Percentiles rank a stretch among this genome's conserved stretches.
phyloP scores from a whole-genome alignment of 2,113 vertebrate genomes.

The Rhagologus leucostigma region DNA sequence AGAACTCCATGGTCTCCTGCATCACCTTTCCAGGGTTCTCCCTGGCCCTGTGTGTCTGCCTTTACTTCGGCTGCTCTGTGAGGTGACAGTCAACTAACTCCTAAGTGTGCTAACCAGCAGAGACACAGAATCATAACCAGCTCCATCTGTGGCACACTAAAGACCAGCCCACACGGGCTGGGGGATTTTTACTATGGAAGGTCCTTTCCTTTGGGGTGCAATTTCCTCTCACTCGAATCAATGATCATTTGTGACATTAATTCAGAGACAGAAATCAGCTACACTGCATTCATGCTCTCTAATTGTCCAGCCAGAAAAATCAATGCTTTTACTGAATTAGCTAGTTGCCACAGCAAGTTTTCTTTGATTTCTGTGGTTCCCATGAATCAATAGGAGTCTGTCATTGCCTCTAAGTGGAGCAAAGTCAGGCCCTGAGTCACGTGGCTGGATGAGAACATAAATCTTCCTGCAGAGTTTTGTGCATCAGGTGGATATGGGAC shows the following conservation, averaged over 20 bases:
- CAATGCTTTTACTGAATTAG: conserved; percentile 67
- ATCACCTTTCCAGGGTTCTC: not conserved
- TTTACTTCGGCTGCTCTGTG: not conserved
- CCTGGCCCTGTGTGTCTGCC: not conserved
- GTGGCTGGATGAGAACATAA: not conserved
- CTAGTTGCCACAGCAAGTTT: conserved; percentile 48
- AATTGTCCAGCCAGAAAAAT: conserved; percentile 60
- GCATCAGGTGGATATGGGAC: not conserved
- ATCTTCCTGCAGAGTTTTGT: not conserved
- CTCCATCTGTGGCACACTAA: not conserved
- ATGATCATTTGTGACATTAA: conserved; percentile 65
- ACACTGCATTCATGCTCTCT: conserved; percentile 43
- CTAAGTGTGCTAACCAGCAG: not conserved
- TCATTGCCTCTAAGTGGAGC: not conserved
- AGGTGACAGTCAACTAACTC: not conserved
- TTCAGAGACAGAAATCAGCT: conserved; percentile 48
- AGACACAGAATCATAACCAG: not conserved
- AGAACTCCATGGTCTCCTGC: not conserved
- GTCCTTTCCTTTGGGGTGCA: not conserved
- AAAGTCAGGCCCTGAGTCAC: not conserved
- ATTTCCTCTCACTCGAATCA: conserved; percentile 8
- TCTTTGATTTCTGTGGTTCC: conserved; percentile 55
- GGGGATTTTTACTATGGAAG: not conserved
- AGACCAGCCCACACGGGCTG: not conserved
- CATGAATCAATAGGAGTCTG: conserved; percentile 8